These are phyloP conservation scores for Simalia tracyae DNA, from an alignment of 2,797 vertebrate species.

Conservation along the genomic window DNA sequence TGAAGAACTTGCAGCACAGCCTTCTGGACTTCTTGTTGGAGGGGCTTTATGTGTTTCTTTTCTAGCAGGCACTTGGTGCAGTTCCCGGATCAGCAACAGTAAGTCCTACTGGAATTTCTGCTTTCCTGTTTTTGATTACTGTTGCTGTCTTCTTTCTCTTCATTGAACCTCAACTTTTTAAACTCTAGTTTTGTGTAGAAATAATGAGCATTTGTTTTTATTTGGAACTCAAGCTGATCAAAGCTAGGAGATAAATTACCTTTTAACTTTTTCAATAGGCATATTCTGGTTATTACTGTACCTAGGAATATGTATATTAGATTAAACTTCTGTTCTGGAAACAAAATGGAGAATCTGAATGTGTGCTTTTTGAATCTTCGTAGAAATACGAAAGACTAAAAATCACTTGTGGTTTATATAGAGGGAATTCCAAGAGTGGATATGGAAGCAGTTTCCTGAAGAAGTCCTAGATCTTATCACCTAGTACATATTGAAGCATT, in stretches of 20 bases:
- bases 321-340: slow-evolving; percentile 76
- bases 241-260: slow-evolving; percentile 60
- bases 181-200: slow-evolving; percentile 72
- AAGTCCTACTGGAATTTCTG: slow-evolving; percentile 34
- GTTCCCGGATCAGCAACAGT: slow-evolving; percentile 47
- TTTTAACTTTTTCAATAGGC: slow-evolving; percentile 74
- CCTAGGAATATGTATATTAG: slow-evolving; percentile 74
- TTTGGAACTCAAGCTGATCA: slow-evolving; percentile 67
- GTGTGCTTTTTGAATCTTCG: slow-evolving; percentile 11
- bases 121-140: slow-evolving; percentile 49
- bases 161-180: slow-evolving; percentile 71
- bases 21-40: slow-evolving; percentile 17
- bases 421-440: neutral
- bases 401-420: neutral
- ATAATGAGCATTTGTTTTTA: slow-evolving; percentile 69
- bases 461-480: neutral
- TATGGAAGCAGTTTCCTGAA: neutral
- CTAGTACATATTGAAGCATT: neutral
- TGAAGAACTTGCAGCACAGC: neutral
- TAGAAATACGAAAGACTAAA: neutral
- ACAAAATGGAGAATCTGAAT: slow-evolving; percentile 42
- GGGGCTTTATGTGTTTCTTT: neutral
- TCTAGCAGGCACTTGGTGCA: slow-evolving; percentile 38
- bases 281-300: slow-evolving; percentile 73
- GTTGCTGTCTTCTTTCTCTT: slow-evolving; percentile 70